Base-by-base conservation (phyloP, 2,888 invertebrate species). In the Phrixothrix hirtus region DNA sequence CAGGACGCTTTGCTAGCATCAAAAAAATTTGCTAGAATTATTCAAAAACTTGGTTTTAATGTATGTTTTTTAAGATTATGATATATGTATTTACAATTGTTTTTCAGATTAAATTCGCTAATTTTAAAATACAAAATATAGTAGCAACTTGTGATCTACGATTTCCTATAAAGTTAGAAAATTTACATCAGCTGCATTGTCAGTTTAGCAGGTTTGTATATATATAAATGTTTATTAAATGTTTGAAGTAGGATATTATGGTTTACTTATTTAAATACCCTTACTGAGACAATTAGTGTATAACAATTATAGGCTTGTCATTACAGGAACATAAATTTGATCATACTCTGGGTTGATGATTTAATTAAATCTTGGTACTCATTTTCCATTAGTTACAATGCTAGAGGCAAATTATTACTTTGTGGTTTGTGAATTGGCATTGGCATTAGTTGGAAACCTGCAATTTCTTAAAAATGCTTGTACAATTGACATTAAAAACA, bases 41-140 rank as follows among this genome's bases (percentile, higher is more conserved):
- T 92, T 54, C 89, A 92, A 65, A 90, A 88, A 75, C 76, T 92
- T 12, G 89, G 89, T 39, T 89, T 88, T 74, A 81, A 84, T 27
- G 88, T 89, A 76, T 77, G 80, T 76, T 38, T 47, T n/a, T 21
- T 32, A 5, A 9, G 7, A 4, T 9, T 1, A 30, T 36, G 12
- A 10, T 2, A n/a, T 10, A 16, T 27, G 10, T 42, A 36, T 41
- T 39, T 42, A 42, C 17, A 27, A 43, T 16, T 50, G n/a, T 44
- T 55, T 72, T 81, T 13, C 75, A 90, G 89, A 87, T 89, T 0
- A 86, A 85, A 70, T 89, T 90, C 71, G 75, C 81, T 32, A 87
- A 88, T 63, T 92, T 88, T 65, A 90, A 89, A 75, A 81, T 91
- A 57, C 90, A 84, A 77, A 90, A 87, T 75, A 85, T 86, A 72